Base-by-base conservation (phyloP, 1,140 invertebrate species). In the Penaeus vannamei region DNA sequence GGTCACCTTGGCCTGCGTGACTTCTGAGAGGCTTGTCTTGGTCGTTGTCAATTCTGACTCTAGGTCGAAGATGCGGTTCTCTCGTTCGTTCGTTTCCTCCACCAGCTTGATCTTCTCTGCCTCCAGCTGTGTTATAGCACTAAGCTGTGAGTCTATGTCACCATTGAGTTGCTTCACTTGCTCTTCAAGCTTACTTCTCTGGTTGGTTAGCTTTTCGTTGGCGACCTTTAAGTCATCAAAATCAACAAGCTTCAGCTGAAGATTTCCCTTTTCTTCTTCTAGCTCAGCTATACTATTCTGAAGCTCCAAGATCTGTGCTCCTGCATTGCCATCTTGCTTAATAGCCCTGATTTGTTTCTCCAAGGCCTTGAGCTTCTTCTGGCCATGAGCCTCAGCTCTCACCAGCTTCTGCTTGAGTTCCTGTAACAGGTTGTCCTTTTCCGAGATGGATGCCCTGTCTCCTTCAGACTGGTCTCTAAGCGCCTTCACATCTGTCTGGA, bases 261-360 rank as follows among this genome's bases (percentile, higher is more conserved):
- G 95, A 93, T 97, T 97, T 93, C 96, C 96, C 94, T 97, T 98
- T 94, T 97, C 97, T 93, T 98, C 97, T 93, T 98, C 97, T 82
- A 98, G 93, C 92, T 97, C 95, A 79, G 96, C 95, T 90, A 98
- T 95, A 93, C 95, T 95, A 91, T 97, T 96, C 91, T 96, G 95
- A 91, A 98, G 93, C 91, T 94, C 94, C 14, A 96, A 94, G 90
- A 97, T 94, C 93, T 96, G 95, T 76, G 95, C 94, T 92, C 96
- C 95, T 42, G 94, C 84, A 79, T 90, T 92, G 92, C 96, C 95
- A 69, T 95, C 95, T 85, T 93, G 91, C 93, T 95, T 96, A 88
- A 97, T 95, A 91, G 95, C 94, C 89, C 96, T 95, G 85, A 97
- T 93, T 92, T 97, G 96, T 91, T 97, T 97, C 91, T 97, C 96